phyloP scores from a whole-genome alignment of 2,888 invertebrate species.

The Ecliptopera silaceata region DNA sequence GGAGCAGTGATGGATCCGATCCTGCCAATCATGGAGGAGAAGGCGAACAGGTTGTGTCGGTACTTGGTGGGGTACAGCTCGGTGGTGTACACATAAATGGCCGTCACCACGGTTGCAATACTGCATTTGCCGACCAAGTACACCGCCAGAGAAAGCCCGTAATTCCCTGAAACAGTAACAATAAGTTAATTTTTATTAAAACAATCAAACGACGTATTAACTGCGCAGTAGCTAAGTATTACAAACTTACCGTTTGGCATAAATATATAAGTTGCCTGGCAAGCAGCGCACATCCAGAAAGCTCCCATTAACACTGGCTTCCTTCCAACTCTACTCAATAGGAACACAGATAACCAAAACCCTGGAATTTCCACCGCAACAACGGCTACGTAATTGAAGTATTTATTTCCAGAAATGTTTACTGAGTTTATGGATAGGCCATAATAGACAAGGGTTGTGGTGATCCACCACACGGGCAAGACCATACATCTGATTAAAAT shows the following conservation, averaged over 20 bases:
- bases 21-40: conserved; percentile 86
- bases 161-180: conserved; percentile 41
- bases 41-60: conserved; percentile 84
- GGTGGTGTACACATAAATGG: conserved; percentile 84
- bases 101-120: conserved; percentile 83
- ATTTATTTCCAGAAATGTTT: conserved; percentile 83
- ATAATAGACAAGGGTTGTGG: conserved; percentile 85
- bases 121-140: conserved; percentile 84
- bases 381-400: conserved; percentile 84
- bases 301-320: conserved; percentile 81
- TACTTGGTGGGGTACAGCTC: conserved; percentile 87
- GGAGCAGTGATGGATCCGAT: conserved; percentile 72
- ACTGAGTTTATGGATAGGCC: conserved; percentile 85
- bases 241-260: conserved; percentile 70
- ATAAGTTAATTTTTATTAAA: too few species aligned
- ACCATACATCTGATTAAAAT: conserved; percentile 53
- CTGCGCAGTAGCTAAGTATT: too few species aligned
- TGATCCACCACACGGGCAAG: conserved; percentile 83
- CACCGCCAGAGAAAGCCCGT: conserved; percentile 61
- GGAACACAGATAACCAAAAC: conserved; percentile 80
- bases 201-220: too few species aligned
- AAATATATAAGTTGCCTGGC: conserved; percentile 82
- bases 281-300: conserved; percentile 82
- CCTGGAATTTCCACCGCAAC: conserved; percentile 86
- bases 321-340: conserved; percentile 83